Conservation (phyloP, 2,797 vertebrate genomes). For the Coranthus polyacanthus region DNA sequence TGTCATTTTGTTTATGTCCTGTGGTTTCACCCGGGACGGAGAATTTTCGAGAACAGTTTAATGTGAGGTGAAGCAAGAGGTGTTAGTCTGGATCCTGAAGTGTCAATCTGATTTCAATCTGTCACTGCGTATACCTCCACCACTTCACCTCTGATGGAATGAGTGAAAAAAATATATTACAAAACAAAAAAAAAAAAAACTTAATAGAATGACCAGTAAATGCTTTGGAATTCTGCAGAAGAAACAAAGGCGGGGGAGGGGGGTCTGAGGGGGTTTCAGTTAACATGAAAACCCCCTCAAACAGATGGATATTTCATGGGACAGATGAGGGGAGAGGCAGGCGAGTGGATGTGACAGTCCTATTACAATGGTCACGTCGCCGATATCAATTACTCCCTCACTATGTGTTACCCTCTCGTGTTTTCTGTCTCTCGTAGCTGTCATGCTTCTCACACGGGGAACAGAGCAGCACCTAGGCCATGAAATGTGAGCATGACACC, state of each 20-base stretch:
- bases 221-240: constrained; percentile 2
- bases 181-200: constrained; percentile 41
- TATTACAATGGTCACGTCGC: constrained; percentile 85
- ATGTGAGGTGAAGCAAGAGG: constrained; percentile 65
- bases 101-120: constrained; percentile 54
- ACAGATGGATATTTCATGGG: constrained; percentile 82
- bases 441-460: constrained; percentile 39
- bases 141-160: constrained; percentile 34
- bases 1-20: constrained; percentile 52
- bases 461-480: constrained; percentile 78
- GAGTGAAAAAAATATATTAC: constrained; percentile 50
- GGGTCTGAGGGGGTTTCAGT: constrained; percentile 64
- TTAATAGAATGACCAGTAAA: constrained; percentile 24
- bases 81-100: constrained; percentile 69
- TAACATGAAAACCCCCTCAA: constrained; percentile 3
- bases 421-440: constrained; percentile 45
- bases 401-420: constrained; percentile 82
- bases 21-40: constrained; percentile 7
- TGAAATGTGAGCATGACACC: constrained; percentile 86
- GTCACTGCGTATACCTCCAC: constrained; percentile 39
- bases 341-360: constrained; percentile 82
- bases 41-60: constrained; percentile 68
- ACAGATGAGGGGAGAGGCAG: constrained; percentile 59
- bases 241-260: constrained; percentile 48
- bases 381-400: constrained; percentile 88